These are phyloP conservation scores for Eilema sororculum DNA, from an alignment of 2,888 invertebrate species.

Conservation along the genomic window DNA sequence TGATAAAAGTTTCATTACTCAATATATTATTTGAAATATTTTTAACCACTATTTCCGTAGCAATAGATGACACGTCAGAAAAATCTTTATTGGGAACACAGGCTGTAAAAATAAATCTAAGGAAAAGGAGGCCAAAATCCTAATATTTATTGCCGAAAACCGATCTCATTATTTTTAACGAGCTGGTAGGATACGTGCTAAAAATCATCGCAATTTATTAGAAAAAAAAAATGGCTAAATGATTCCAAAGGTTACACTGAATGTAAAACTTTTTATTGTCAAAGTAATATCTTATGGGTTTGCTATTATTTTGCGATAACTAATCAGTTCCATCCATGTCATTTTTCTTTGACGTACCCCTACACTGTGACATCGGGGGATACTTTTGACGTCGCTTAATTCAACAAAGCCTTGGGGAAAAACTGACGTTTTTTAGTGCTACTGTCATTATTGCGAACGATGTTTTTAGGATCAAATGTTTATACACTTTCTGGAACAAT, in stretches of 20 bases:
- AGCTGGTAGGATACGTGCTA: conserved; percentile 69
- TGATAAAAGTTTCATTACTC: too few relatives aligned
- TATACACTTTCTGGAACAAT: too few relatives aligned
- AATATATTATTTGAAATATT: background rate
- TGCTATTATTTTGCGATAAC: conserved; percentile 82
- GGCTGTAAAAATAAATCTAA: conserved; percentile 46
- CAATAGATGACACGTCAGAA: conserved; percentile 30
- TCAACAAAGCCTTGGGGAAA: conserved; percentile 4
- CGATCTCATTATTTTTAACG: conserved; percentile 84
- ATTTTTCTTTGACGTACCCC: conserved; percentile 78
- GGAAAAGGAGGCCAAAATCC: conserved; percentile 59
- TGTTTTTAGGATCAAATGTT: background rate
- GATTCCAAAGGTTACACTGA: conserved; percentile 61
- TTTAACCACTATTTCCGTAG: conserved; percentile 17
- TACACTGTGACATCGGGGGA: conserved; percentile 38
- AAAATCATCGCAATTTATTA: conserved; percentile 79
- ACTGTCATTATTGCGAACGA: too few relatives aligned
- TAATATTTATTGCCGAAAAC: conserved; percentile 71
- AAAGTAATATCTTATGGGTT: conserved; percentile 61
- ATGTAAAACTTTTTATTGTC: conserved; percentile 49
- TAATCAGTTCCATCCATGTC: conserved; percentile 82
- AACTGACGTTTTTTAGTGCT: background rate
- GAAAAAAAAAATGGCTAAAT: conserved; percentile 69
- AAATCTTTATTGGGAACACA: conserved; percentile 41
- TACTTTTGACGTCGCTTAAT: conserved; percentile 20